Percentiles rank a stretch among this genome's conserved stretches.
Evolutionary conservation across 2,888 invertebrate genomes (phyloP).

Genomic region (Lysandra coridon): DNA sequence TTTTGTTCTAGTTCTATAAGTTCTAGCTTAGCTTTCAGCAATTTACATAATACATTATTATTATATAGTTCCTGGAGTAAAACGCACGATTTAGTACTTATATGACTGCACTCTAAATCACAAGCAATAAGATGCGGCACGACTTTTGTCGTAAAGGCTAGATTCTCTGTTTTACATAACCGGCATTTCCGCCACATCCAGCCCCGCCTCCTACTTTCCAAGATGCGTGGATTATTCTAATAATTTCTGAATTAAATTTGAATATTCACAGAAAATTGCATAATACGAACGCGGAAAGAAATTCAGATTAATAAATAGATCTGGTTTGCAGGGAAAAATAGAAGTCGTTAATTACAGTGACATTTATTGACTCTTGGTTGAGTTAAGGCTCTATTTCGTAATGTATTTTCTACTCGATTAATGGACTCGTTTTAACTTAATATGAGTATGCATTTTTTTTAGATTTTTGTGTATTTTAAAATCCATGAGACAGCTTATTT

Average conservation of each 20-base stretch:
- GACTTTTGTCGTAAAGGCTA: constrained; percentile 39
- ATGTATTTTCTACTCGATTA: neutral
- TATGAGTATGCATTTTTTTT: neutral
- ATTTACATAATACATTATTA: neutral
- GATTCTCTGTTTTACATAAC: constrained; percentile 45
- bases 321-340: neutral
- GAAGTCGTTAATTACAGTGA: neutral
- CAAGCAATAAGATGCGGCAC: constrained; percentile 31
- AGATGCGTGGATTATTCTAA: constrained; percentile 41
- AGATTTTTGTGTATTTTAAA: neutral
- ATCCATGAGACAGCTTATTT: neutral
- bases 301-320: neutral
- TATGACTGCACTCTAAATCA: neutral
- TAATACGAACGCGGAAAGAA: neutral
- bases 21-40: neutral
- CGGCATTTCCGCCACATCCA: constrained; percentile 47
- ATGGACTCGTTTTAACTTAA: neutral
- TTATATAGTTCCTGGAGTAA: neutral
- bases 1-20: neutral
- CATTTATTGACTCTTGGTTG: neutral
- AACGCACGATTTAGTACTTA: neutral
- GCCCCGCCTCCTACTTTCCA: constrained; percentile 53
- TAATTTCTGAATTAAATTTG: constrained; percentile 23
- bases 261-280: neutral
- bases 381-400: neutral